Conservation (phyloP, 2,113 vertebrate species). For the Limanda limanda region DNA sequence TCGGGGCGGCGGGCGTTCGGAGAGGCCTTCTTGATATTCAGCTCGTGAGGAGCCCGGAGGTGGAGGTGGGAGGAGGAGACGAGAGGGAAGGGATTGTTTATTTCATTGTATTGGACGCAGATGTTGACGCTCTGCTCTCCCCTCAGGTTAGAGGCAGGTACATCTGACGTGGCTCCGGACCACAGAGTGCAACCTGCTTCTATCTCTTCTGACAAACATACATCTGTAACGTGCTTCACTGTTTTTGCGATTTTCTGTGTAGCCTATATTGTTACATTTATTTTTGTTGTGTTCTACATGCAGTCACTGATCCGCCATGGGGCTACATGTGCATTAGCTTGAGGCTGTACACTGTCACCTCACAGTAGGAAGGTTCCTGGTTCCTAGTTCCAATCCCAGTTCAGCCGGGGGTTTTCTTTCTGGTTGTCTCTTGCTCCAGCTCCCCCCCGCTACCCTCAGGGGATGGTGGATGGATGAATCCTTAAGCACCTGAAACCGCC, state of each 20-base stretch:
- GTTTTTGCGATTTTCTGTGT: too few relatives aligned
- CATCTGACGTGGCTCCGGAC: neutral
- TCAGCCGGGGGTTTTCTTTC: too few relatives aligned
- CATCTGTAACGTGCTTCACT: neutral
- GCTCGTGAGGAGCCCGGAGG: slow-evolving; percentile 51
- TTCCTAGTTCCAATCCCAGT: too few relatives aligned
- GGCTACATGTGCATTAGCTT: neutral
- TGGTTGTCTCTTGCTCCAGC: too few relatives aligned
- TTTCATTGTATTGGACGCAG: slow-evolving; percentile 48
- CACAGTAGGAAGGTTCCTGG: too few relatives aligned
- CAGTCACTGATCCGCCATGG: neutral
- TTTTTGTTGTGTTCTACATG: neutral
- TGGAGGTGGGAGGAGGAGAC: neutral
- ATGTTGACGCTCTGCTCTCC: slow-evolving; percentile 55
- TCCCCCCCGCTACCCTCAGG: too few relatives aligned
- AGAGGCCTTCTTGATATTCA: slow-evolving; percentile 63
- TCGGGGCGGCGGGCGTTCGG: slow-evolving; percentile 30
- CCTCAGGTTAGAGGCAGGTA: slow-evolving; percentile 53
- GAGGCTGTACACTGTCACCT: neutral
- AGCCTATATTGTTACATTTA: neutral
- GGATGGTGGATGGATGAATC: too few relatives aligned
- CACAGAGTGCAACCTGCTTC: neutral
- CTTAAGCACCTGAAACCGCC: too few relatives aligned
- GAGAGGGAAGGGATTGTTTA: slow-evolving; percentile 37
- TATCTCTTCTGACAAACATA: neutral